Evolutionary conservation across 2,888 invertebrate genomes (phyloP), one percentile per base, ranked within the genome.

Genomic region (Agrenia bidenticulata): DNA sequence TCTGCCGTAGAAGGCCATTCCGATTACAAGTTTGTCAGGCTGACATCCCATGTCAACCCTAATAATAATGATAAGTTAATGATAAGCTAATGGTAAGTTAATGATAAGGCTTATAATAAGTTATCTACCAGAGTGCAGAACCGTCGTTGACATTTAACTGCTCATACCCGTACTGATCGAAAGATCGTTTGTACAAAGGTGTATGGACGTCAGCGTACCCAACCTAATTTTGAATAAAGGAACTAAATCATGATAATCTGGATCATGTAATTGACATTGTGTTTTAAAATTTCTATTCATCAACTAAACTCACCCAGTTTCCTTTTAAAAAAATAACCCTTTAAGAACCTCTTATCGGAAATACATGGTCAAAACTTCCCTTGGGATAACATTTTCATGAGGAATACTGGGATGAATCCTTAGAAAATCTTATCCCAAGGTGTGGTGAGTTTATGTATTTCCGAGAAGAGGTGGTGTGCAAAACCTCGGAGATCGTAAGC

Each of bases 201-300:
- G 92, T 92, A 78, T 94, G 93, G 0, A 89, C 88, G 78, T 94
- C 93, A 0, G 93, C 92, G 78, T 92, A 92, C n/a, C 93, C 93
- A 1, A 89, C 92, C 93, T 93, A 92, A 17, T 56, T 27, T 4
- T 13, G 17, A 11, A 55, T 11, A 32, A 24, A 27, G 17, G 24
- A 11, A 5, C 2, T 53, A 5, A 21, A 2, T 26, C 24, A 54
- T 13, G 11, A 26, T 23, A 26, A 26, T 21, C 19, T 17, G 15
- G 26, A 13, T 49, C 9, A 15, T 7, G 11, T 19, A 15, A n/a
- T 49, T 15, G 7, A 49, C 17, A 13, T 49, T n/a, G 32, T 32
- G 32, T 4, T 11, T 32, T 32, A 32, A 11, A 32, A 32, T 32
- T 32, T 32, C 11, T 11, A 32, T 11, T 4, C 32, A 32, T 11